These are phyloP conservation scores for Cyprinus carpio DNA, from an alignment of 2,113 vertebrate genomes.

Conservation along the genomic window DNA sequence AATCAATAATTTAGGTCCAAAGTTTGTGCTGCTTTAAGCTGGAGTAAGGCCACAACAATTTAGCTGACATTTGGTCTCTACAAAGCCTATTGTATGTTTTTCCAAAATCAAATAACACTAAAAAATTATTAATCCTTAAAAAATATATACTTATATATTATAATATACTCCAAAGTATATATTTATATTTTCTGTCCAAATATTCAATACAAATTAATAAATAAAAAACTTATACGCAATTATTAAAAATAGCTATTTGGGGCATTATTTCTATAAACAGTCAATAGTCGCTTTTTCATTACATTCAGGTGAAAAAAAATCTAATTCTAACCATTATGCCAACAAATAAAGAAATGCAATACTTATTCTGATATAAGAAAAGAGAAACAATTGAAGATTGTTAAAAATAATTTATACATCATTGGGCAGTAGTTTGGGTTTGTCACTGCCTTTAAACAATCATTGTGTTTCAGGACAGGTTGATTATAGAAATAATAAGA, in stretches of 20 bases:
- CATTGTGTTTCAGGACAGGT: neutral
- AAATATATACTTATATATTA: neutral
- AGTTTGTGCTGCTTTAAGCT: neutral
- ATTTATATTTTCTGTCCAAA: too few relatives aligned
- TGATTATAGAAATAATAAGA: neutral
- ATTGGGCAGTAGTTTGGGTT: neutral
- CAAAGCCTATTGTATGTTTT: neutral
- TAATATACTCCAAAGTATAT: too few relatives aligned
- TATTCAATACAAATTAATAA: neutral
- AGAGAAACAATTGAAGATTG: neutral
- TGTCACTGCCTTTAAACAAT: neutral
- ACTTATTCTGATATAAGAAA: neutral
- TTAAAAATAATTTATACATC: neutral
- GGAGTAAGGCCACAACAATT: too few relatives aligned
- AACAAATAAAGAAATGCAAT: neutral
- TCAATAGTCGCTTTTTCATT: neutral
- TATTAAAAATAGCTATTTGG: neutral
- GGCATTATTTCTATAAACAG: neutral
- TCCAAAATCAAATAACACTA: neutral
- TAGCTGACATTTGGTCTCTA: neutral
- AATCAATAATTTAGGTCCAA: conserved; percentile 8
- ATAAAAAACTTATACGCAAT: neutral
- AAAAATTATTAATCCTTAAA: neutral
- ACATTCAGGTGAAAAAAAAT: neutral
- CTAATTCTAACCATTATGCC: neutral